Base-by-base conservation (phyloP, 2,888 invertebrate species). In the Drosophila acutilabella region DNA sequence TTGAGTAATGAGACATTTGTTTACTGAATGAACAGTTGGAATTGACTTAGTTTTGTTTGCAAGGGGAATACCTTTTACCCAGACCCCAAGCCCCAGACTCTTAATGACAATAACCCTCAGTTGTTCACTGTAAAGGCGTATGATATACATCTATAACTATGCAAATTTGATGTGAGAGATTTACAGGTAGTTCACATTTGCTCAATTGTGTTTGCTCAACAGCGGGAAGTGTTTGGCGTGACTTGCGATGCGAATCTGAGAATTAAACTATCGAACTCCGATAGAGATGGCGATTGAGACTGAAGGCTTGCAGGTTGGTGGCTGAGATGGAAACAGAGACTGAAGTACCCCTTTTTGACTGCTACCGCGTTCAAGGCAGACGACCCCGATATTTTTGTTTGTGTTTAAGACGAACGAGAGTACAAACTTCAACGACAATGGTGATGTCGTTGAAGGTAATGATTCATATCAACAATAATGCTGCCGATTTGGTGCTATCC, bases 371-470 rank as follows among this genome's bases (percentile, higher is more conserved):
- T 61, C 75, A 78, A 75, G 78, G 74, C 78, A 45, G 72, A 68
- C 68, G 53, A 64, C 65, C 59, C 47, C 33, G 41, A 8, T 30
- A 7, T 23, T 6, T 23, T 23, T 23, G 3, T 23, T 11, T 16
- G 18, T 18, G 18, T 18, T 38, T 50, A 60, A 65, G 53, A 53
- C 45, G 33, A n/a, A 30, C 13, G 52, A 44, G 47, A 64, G 69
- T 75, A 61, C 71, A 70, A 78, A 72, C 50, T 68, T 45, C 40
- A 71, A 64, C 72, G 68, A 56, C 62, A 64, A 59, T 62, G 65
- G 76, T 67, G 86, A 80, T 70, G 60, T 78, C 75, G 85, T 80
- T 71, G 88, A 85, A 84, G 82, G 88, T 69, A 66, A 70, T 88
- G 81, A 88, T 68, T 86, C 84, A 88, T 80, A 74, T 77, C 13